Base-by-base conservation (phyloP, 92 coral and sea anemone species). In the Muricea muricata region DNA sequence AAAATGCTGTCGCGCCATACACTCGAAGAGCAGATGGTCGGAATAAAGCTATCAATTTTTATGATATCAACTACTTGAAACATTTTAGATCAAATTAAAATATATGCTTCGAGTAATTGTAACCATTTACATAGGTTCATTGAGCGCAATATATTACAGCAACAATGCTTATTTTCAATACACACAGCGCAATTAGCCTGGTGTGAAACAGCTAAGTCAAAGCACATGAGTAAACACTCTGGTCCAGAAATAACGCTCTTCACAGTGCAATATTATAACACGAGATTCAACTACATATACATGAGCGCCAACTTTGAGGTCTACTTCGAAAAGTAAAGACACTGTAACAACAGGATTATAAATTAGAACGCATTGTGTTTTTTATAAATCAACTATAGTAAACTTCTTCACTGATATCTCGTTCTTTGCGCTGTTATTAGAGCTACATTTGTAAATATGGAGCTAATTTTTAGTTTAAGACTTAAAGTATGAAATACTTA, bases 261-360 rank as follows among this genome's bases (percentile, higher is more conserved):
- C 70, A 63, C 70, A 63, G 37, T 4, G 70, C 35, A 39, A 32
- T 63, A 63, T 28, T n/a, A 63, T 28, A 63, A 20, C 3, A 63
- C 0, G 21, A 7, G 3, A 15, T 63, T 63, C 70, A 63, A 63
- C 39, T 63, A n/a, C n/a, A n/a, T n/a, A n/a, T n/a, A n/a, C n/a
- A n/a, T n/a, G n/a, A n/a, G n/a, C n/a, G n/a, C n/a, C n/a, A n/a
- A n/a, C n/a, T n/a, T n/a, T n/a, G n/a, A n/a, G n/a, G n/a, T n/a
- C n/a, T n/a, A n/a, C n/a, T n/a, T 28, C 70, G 15, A 37, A 39
- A 26, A 63, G 60, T 28, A 63, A 63, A 63, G n/a, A 63, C n/a
- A n/a, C n/a, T n/a, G n/a, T n/a, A n/a, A n/a, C 37, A 63, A 63
- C 30, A 63, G 70, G 70, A 63, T 63, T 63, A 63, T 63, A 63